phyloP scores from a whole-genome alignment of 2,888 invertebrate genomes.

The Ellobium chinense region DNA sequence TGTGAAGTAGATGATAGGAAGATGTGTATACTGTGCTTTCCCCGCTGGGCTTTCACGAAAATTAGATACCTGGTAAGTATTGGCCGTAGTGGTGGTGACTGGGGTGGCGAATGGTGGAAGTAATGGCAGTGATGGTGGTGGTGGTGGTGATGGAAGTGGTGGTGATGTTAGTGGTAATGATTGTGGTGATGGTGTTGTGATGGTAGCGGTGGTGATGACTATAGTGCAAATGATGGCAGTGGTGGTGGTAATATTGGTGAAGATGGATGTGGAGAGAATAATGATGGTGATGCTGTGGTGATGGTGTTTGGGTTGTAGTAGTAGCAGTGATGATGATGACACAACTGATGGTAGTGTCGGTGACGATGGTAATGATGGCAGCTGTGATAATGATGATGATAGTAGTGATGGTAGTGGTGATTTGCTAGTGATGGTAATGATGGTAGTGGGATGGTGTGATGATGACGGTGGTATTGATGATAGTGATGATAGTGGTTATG shows the following conservation, averaged over 20 bases:
- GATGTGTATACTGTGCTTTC: constrained; percentile 29
- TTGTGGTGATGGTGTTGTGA: neutral
- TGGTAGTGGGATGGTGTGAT: too few species aligned
- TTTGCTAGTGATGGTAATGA: too few species aligned
- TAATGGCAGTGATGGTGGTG: neutral
- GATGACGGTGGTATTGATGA: too few species aligned
- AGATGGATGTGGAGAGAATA: neutral
- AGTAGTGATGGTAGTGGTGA: too few species aligned
- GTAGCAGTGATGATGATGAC: neutral
- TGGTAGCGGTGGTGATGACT: neutral
- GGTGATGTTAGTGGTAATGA: too few species aligned
- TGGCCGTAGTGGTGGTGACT: neutral
- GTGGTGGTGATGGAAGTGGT: neutral
- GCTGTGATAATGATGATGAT: too few species aligned
- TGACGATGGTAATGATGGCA: too few species aligned
- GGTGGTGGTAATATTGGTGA: neutral
- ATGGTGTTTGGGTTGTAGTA: neutral
- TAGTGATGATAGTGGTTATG: too few species aligned
- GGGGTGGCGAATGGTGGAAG: too few species aligned
- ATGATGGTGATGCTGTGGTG: neutral
- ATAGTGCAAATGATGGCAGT: neutral
- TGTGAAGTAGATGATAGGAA: constrained; percentile 10
- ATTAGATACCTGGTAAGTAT: constrained; percentile 27
- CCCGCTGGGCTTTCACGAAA: constrained; percentile 14
- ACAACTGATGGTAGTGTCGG: neutral